Evolutionary conservation across 2,888 invertebrate species (phyloP).

Genomic region (Mesorhabditis belari): DNA sequence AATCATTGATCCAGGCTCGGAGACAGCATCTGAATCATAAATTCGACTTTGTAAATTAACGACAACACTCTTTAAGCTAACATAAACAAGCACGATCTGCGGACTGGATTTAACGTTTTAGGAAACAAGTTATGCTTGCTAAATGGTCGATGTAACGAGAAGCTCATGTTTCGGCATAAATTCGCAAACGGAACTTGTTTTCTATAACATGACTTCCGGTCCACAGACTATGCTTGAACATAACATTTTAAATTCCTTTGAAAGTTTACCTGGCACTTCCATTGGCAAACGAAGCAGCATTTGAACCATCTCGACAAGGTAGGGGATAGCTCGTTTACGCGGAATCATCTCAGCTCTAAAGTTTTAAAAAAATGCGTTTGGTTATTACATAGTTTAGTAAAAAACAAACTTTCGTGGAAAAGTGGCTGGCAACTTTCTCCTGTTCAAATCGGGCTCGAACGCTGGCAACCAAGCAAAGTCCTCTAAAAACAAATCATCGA

Average conservation of each 20-base stretch:
- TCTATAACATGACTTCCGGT: too few species aligned
- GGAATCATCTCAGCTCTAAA: not conserved
- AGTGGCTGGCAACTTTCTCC: conserved; percentile 88
- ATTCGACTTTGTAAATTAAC: too few species aligned
- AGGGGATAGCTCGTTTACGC: not conserved
- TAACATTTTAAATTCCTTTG: too few species aligned
- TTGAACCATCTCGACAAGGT: not conserved
- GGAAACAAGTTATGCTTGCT: too few species aligned
- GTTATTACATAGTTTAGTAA: too few species aligned
- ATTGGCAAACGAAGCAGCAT: not conserved
- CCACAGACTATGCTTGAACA: too few species aligned
- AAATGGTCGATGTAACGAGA: too few species aligned
- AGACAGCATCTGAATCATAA: not conserved
- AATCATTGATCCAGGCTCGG: not conserved
- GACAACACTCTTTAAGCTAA: not conserved
- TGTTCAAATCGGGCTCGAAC: conserved; percentile 91
- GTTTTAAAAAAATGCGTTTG: not conserved
- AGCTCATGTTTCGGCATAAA: too few species aligned
- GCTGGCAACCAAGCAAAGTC: conserved; percentile 62
- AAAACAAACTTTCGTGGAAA: conserved; percentile 81
- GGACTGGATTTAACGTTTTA: too few species aligned
- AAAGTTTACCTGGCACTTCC: not conserved
- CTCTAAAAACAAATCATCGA: conserved; percentile 9
- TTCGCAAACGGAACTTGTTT: too few species aligned
- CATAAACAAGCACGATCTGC: too few species aligned